These are phyloP conservation scores for Mongoloraphidia duomilia DNA, from an alignment of 2,888 invertebrate species.

Conservation along the genomic window DNA sequence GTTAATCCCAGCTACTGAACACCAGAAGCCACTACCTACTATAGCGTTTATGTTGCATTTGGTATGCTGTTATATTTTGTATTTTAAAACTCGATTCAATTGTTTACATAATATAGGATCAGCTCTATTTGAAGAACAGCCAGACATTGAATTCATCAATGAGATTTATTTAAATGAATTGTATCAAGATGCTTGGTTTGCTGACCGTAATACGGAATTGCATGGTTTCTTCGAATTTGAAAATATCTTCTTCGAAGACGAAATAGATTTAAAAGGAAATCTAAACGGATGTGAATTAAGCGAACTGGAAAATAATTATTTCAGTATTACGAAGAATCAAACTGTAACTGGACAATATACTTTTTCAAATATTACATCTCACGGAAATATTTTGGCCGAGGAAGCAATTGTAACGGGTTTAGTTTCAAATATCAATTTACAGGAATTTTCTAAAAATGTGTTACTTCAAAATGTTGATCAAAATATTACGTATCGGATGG, in stretches of 20 bases:
- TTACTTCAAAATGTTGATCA: slow-evolving; percentile 31
- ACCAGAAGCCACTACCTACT: too few relatives aligned
- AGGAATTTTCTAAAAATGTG: slow-evolving; percentile 28
- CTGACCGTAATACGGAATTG: slow-evolving; percentile 24
- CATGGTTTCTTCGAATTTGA: slow-evolving; percentile 21
- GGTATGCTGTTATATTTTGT: too few relatives aligned
- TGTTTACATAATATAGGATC: slow-evolving; percentile 28
- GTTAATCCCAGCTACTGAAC: too few relatives aligned
- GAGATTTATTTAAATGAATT: slow-evolving; percentile 23
- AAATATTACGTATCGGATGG: slow-evolving; percentile 20
- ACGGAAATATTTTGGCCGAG: slow-evolving; percentile 23
- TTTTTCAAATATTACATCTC: slow-evolving; percentile 29
- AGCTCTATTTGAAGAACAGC: slow-evolving; percentile 28
- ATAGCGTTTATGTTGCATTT: too few relatives aligned
- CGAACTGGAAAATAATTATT: slow-evolving; percentile 32
- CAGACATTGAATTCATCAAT: slow-evolving; percentile 30
- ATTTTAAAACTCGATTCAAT: too few relatives aligned
- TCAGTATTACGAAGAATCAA: slow-evolving; percentile 36
- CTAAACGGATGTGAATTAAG: slow-evolving; percentile 32
- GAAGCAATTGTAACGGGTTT: slow-evolving; percentile 23
- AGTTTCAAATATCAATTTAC: slow-evolving; percentile 26
- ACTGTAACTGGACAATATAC: slow-evolving; percentile 27
- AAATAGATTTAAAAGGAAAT: slow-evolving; percentile 23
- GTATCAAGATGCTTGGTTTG: slow-evolving; percentile 33
- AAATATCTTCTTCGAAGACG: slow-evolving; percentile 22